Evolutionary conservation across 1,140 invertebrate genomes (phyloP).

Genomic region (Drosophila bocqueti): DNA sequence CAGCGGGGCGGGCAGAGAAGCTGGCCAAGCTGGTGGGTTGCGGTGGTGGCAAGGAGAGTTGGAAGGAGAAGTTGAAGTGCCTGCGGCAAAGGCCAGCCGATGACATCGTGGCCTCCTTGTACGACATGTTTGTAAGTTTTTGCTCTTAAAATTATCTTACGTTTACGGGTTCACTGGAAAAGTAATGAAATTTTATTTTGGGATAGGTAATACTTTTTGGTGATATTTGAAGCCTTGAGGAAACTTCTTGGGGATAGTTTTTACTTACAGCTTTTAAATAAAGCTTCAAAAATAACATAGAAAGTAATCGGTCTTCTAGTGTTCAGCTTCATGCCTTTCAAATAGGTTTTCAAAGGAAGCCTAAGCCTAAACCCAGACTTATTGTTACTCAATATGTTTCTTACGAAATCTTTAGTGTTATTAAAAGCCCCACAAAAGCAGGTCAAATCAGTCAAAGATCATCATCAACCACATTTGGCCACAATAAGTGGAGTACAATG

Average conservation of each 20-base stretch:
- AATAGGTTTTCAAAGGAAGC: not conserved
- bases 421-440: not conserved
- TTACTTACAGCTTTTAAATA: not conserved
- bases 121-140: constrained; percentile 86
- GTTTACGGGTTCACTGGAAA: not conserved
- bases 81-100: constrained; percentile 86
- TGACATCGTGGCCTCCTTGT: constrained; percentile 88
- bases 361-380: no score
- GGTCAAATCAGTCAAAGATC: not conserved
- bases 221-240: not conserved
- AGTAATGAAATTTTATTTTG: not conserved
- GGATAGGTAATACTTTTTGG: not conserved
- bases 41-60: constrained; percentile 46
- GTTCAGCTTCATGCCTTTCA: not conserved
- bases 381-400: not conserved
- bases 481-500: not conserved
- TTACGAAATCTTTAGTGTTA: not conserved
- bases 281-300: not conserved
- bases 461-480: constrained; percentile 1
- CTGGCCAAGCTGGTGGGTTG: constrained; percentile 88
- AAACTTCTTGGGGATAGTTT: not conserved
- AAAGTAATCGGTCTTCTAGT: not conserved
- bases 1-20: constrained; percentile 87
- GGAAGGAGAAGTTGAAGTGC: constrained; percentile 87
- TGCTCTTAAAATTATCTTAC: not conserved